Evolutionary conservation across 92 coral and sea anemone genomes (phyloP).

Genomic region (Actinostola sp.): DNA sequence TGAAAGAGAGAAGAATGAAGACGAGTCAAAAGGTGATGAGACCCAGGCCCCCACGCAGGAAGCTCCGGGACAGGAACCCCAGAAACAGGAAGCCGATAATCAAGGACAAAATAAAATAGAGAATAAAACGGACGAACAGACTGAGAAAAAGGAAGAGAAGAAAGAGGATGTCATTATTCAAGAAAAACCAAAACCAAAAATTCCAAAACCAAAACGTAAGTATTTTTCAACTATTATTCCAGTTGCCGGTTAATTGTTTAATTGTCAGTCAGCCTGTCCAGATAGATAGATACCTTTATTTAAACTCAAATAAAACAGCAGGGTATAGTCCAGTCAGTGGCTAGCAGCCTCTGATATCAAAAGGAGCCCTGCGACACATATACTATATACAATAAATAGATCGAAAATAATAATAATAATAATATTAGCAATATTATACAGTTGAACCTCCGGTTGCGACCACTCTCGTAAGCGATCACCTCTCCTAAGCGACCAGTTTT

Average conservation of each 20-base stretch:
- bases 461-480: too few species aligned
- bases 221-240: not conserved
- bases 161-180: not conserved
- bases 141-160: conserved; percentile 29
- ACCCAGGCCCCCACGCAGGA: conserved; percentile 9
- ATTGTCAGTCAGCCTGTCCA: too few species aligned
- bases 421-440: too few species aligned
- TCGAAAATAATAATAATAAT: too few species aligned
- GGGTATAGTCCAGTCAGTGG: too few species aligned
- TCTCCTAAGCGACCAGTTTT: too few species aligned
- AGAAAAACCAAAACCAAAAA: conserved; percentile 21
- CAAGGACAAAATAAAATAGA: conserved; percentile 2
- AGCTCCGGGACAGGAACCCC: conserved; percentile 26
- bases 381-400: too few species aligned
- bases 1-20: conserved; percentile 11
- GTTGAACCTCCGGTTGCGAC: too few species aligned
- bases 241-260: not conserved
- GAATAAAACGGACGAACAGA: not conserved
- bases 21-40: conserved; percentile 18
- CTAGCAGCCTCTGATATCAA: too few species aligned
- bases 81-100: not conserved
- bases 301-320: too few species aligned
- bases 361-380: too few species aligned
- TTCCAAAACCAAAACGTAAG: conserved; percentile 51
- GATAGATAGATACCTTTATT: too few species aligned